Evolutionary conservation across 2,888 invertebrate species (phyloP), one percentile per base, ranked within the genome.

Genomic region (Galeruca laticollis): DNA sequence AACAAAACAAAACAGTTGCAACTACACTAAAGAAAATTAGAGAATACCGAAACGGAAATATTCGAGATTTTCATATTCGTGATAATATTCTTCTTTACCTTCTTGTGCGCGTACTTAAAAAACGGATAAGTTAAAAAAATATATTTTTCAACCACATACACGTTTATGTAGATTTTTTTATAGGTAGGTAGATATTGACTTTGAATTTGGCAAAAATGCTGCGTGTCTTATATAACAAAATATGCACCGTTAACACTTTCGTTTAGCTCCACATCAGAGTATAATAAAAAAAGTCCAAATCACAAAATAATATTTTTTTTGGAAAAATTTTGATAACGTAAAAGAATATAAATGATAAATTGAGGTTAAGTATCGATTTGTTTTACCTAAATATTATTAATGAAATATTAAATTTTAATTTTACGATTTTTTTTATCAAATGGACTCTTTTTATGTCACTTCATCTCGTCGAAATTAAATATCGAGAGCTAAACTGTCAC

Each of bases 141-240:
- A 83, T 81, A 83, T 82, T 84, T 88, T 88, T 88, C 74, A 77
- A 80, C n/a, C 88, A 88, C 88, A 88, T 88, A 88, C 87, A 84
- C 81, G 82, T 79, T 78, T 76, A 76, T 77, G 75, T 79, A 57
- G 52, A 47, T 26, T 1, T n/a, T n/a, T n/a, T n/a, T 26, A 26
- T 6, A 26, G 26, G 26, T 79, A 78, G 83, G 83, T 85, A 86
- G 84, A 89, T 90, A 89, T 89, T 89, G 89, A 90, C 90, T 89
- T 89, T 88, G 86, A 84, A 89, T 90, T 90, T 90, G 89, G 90
- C 90, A 89, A 83, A 89, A 83, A 85, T 84, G 81, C 82, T 82
- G 81, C 82, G 83, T 81, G 83, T 66, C 69, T 69, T 60, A 63
- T 15, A 31, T 21, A 37, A 57, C 60, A 43, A 49, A 61, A 20